Evolutionary conservation across 1,140 invertebrate genomes (phyloP).

Genomic region (Dendroctonus valens): DNA sequence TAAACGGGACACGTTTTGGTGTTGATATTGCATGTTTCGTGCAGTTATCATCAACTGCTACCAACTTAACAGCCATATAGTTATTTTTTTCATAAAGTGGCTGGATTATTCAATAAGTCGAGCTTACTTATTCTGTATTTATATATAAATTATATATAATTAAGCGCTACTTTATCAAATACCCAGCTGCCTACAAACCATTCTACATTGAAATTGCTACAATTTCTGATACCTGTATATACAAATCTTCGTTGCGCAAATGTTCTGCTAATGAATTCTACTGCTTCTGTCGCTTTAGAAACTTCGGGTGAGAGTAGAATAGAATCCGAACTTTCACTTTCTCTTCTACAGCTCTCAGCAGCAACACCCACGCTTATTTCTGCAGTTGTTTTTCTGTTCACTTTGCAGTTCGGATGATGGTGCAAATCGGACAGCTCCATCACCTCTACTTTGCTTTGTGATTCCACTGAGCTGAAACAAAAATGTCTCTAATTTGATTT

Average conservation of each 20-base stretch:
- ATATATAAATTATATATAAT: too few species aligned
- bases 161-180: too few species aligned
- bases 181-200: too few species aligned
- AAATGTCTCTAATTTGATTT: neutral
- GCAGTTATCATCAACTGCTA: too few species aligned
- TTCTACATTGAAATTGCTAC: too few species aligned
- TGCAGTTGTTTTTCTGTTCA: constrained; percentile 73
- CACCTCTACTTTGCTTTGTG: constrained; percentile 80
- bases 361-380: constrained; percentile 66
- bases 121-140: too few species aligned
- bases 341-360: constrained; percentile 66
- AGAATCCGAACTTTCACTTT: constrained; percentile 89
- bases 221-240: constrained; percentile 73
- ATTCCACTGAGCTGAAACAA: constrained; percentile 48
- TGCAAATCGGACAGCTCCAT: constrained; percentile 93
- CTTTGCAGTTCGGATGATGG: constrained; percentile 94
- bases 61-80: too few species aligned
- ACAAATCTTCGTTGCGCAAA: constrained; percentile 93
- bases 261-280: constrained; percentile 98
- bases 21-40: too few species aligned
- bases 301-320: constrained; percentile 88
- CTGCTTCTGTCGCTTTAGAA: constrained; percentile 92
- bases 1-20: too few species aligned
- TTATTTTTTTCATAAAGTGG: too few species aligned
- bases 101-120: too few species aligned